Evolutionary conservation across 1,140 invertebrate genomes (phyloP).

Genomic region (Hylyphantes graminicola): DNA sequence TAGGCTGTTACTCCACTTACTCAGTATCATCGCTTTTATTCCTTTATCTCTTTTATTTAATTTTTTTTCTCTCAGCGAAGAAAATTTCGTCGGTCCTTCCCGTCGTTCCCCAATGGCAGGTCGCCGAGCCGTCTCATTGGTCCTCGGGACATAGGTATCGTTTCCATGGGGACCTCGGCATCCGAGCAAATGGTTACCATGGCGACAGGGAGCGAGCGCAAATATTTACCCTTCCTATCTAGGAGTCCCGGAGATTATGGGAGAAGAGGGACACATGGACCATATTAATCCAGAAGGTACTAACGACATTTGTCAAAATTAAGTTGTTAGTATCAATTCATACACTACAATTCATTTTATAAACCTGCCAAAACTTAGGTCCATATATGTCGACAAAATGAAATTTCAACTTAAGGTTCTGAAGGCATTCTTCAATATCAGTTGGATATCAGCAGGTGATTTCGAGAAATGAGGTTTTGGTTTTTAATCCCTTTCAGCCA

Average conservation of each 20-base stretch:
- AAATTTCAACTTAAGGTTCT: no score
- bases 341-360: no score
- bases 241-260: conserved; percentile 57
- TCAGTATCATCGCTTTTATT: conserved; percentile 32
- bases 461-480: no score
- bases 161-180: conserved; percentile 53
- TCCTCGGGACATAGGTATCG: conserved; percentile 56
- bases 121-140: conserved; percentile 49
- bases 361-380: no score
- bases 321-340: no score
- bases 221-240: conserved; percentile 61
- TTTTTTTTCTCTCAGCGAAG: conserved; percentile 13
- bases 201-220: conserved; percentile 52
- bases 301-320: no score
- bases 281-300: no score
- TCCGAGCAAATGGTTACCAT: conserved; percentile 54
- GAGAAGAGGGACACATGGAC: conserved; percentile 57
- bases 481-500: no score
- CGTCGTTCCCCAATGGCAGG: conserved; percentile 36
- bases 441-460: no score
- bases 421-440: no score
- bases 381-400: no score
- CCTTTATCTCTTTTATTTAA: conserved; percentile 10
- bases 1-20: conserved; percentile 49
- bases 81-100: conserved; percentile 29